These are phyloP conservation scores for Sebastes matsubarae DNA, from an alignment of 2,797 vertebrate species.

Conservation along the genomic window DNA sequence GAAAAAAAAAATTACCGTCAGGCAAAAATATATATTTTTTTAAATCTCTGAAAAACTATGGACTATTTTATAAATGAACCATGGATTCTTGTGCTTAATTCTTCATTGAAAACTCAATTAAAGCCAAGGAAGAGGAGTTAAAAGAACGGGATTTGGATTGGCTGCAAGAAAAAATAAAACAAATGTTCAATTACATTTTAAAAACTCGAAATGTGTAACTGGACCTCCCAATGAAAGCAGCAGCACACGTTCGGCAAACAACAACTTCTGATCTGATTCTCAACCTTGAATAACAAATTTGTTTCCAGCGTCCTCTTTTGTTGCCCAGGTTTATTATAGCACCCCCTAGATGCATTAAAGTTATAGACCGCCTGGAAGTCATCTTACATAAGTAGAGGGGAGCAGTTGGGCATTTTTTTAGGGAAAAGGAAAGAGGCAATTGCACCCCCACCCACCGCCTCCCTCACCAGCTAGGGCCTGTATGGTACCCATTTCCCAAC, in stretches of 20 bases:
- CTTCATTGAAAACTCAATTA: background rate
- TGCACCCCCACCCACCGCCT: constrained; percentile 10
- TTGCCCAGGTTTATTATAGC: constrained; percentile 20
- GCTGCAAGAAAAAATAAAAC: background rate
- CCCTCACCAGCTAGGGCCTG: constrained; percentile 2
- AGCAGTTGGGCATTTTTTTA: constrained; percentile 23
- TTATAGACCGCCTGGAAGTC: constrained; percentile 32
- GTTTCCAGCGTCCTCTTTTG: background rate
- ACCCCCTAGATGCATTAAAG: constrained; percentile 21
- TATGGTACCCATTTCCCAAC: constrained; percentile 61
- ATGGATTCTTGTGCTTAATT: background rate
- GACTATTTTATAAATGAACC: background rate
- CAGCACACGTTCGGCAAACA: background rate
- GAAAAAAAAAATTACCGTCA: background rate
- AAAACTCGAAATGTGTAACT: background rate
- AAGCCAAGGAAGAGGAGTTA: background rate
- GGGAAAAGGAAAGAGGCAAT: constrained; percentile 39
- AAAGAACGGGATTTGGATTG: background rate
- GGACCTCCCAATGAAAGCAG: background rate
- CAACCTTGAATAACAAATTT: background rate
- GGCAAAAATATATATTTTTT: background rate
- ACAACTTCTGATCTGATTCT: background rate
- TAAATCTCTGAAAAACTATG: background rate
- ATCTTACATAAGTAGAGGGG: constrained; percentile 16
- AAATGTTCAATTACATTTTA: background rate